Evolutionary conservation across 2,797 vertebrate species (phyloP), one percentile per base, ranked within the genome.

Genomic region (Prunella strophiata): DNA sequence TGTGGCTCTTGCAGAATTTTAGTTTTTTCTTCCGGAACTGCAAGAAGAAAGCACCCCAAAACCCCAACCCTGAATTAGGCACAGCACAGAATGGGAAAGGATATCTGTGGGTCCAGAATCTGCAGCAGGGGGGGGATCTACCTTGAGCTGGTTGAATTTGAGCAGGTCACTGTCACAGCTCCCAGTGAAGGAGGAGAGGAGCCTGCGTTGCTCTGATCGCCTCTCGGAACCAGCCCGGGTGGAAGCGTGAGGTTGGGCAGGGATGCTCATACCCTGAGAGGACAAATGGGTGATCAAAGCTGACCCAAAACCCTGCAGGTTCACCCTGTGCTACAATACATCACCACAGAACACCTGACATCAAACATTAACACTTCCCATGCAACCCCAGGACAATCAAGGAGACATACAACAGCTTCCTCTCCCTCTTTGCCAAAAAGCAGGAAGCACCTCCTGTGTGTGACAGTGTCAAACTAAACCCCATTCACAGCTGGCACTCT

Each of bases 101-200:
- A 58, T 4, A 2, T 5, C 27, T 27, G 7, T 6, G 30, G 17
- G 13, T 50, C 10, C 20, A 63, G 38, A 34, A 40, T 11, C 15
- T 6, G 20, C 42, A 91, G 65, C 30, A 54, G 1, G 2, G 21
- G 16, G 36, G 36, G 2, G 55, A 65, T 96, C 94, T 94, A 99
- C 99, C 98, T 99, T 99, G 91, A 99, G 98, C 97, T 99, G 99
- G 98, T 99, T 99, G 98, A 99, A 99, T 97, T 99, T 99, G 87
- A 99, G 98, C 95, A 99, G 98, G 97, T 99, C 99, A 3, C 99
- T 99, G 98, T 99, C 99, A 5, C 99, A 99, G 59, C 99, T 99
- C 36, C 98, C 98, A 5, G 98, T 98, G 73, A 99, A 99, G 26
- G 99, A 99, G 26, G 99, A 99, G 90, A 99, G 96, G 84, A 99